Evolutionary conservation across 2,888 invertebrate genomes (phyloP), one percentile per base, ranked within the genome.

Genomic region (Meliscaeva auricollis): DNA sequence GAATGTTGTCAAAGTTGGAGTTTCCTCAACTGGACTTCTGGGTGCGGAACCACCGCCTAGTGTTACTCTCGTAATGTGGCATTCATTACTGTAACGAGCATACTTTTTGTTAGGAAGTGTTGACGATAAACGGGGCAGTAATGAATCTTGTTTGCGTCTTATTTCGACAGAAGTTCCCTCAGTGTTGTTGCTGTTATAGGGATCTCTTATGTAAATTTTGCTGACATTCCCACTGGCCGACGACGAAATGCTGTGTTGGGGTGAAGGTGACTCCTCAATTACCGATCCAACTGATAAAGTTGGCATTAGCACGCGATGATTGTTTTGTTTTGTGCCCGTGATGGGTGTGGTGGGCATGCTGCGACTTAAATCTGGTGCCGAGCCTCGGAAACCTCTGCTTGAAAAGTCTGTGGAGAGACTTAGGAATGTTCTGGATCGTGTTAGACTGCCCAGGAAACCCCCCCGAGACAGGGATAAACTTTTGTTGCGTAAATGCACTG

Each of bases 351-450:
- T 92, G 9, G 92, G 91, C 48, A 92, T 90, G 82, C 92, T 92
- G 74, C 89, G 90, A 73, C 91, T 92, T 26, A 92, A 88, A 88
- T 92, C 92, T 35, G 92, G 92, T 15, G 90, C 91, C 2, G 92
- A 92, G 69, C 91, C 90, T 26, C 90, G 90, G 80, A 91, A 91
- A 87, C 90, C 90, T 13, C 88, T 82, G 50, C 87, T 83, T 0
- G 91, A 89, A 68, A 66, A 82, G 60, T 89, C 88, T 0, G 91
- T 89, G 0, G 92, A 88, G 44, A 92, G 87, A 79, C 94, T 93
- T 0, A 94, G 90, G 35, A 94, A 93, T 0, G 94, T 94, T 15
- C 94, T 91, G 0, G 94, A 94, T 0, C 94, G 90, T 0, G 94
- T 93, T 52, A 94, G 88, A 4, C 93, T 93, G 9, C 94, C 94